Evolutionary conservation across 2,888 invertebrate species (phyloP).

Genomic region (Rhagonycha lutea): DNA sequence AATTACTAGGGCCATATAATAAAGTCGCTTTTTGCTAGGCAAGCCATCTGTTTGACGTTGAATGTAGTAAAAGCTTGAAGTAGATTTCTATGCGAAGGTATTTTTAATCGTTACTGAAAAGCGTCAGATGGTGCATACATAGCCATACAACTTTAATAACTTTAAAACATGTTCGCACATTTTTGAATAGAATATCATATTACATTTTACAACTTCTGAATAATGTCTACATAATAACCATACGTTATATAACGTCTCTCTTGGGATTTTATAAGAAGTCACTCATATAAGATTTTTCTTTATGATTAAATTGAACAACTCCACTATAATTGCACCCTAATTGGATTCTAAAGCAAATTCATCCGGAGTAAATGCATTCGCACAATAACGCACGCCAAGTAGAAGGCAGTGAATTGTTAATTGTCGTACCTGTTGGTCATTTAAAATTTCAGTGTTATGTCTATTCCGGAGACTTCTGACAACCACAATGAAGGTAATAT

Average conservation of each 20-base stretch:
- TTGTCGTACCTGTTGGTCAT: background rate
- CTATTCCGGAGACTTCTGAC: background rate
- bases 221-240: background rate
- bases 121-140: constrained; percentile 9
- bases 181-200: background rate
- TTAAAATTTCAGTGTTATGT: background rate
- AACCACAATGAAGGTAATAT: background rate
- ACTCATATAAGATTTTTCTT: background rate
- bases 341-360: background rate
- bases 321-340: background rate
- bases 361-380: background rate
- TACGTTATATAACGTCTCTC: background rate
- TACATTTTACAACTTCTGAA: background rate
- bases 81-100: background rate
- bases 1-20: background rate
- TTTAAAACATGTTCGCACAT: background rate
- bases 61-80: background rate
- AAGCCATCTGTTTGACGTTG: background rate
- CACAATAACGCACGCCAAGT: background rate
- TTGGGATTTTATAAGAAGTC: background rate
- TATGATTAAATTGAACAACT: background rate
- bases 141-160: background rate
- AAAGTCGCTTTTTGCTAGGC: background rate
- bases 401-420: background rate
- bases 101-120: background rate